These are phyloP conservation scores for Onthophagus sagittarius DNA, from an alignment of 2,888 invertebrate genomes.

Conservation along the genomic window DNA sequence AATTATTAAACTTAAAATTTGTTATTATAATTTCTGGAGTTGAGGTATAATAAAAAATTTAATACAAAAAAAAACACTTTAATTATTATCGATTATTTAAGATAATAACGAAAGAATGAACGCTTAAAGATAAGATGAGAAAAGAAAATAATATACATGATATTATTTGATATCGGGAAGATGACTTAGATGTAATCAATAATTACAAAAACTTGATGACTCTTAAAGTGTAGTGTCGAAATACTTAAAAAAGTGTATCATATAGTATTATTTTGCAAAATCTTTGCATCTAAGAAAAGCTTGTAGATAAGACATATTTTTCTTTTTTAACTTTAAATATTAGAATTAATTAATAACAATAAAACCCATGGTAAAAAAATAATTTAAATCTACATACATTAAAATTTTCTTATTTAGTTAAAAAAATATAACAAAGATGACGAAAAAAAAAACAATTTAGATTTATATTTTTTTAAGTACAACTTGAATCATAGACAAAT, in stretches of 20 bases:
- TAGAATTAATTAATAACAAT: too few relatives aligned
- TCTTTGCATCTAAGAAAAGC: too few relatives aligned
- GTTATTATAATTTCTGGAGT: too few relatives aligned
- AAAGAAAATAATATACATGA: not conserved
- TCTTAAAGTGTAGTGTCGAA: not conserved
- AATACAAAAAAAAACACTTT: not conserved
- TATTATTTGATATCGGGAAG: not conserved
- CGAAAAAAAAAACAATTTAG: not conserved
- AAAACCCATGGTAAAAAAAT: too few relatives aligned
- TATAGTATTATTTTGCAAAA: too few relatives aligned
- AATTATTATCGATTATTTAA: not conserved
- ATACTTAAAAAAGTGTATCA: not conserved
- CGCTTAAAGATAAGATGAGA: not conserved
- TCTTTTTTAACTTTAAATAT: too few relatives aligned
- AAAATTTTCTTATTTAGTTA: too few relatives aligned
- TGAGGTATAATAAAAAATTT: not conserved
- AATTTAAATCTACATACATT: too few relatives aligned
- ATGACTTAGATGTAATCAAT: not conserved
- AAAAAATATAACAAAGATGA: too few relatives aligned
- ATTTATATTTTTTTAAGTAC: slow-evolving; percentile 35
- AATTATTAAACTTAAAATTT: too few relatives aligned
- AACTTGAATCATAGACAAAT: slow-evolving; percentile 54
- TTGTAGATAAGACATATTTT: too few relatives aligned
- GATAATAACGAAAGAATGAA: not conserved
- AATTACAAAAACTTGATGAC: not conserved